A percentile compares a stretch with the other conserved stretches of the same genome.
These are phyloP conservation scores for Leptoteleia sp. DNA, from an alignment of 1,140 invertebrate genomes.

Conservation along the genomic window DNA sequence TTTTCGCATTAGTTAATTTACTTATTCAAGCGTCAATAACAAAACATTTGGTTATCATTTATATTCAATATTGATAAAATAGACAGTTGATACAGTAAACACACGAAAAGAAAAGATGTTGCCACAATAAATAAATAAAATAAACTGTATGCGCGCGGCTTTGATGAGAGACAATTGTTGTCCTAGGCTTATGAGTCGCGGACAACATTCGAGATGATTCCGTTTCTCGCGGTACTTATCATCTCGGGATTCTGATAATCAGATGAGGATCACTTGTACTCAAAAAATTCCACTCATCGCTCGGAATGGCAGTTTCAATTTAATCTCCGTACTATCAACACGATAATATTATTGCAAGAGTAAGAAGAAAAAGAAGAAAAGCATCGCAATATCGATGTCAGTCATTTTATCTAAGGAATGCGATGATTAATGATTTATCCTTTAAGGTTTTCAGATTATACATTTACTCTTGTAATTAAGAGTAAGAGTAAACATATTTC, in stretches of 20 bases:
- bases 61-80: no score
- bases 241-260: no score
- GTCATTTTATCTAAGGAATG: slow-evolving; percentile 29
- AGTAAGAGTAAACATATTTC: not conserved
- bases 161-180: slow-evolving; percentile 4
- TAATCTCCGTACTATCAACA: slow-evolving; percentile 29
- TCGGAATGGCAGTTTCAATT: slow-evolving; percentile 9
- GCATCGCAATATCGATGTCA: slow-evolving; percentile 23
- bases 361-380: slow-evolving; percentile 32
- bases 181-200: not conserved
- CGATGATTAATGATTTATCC: slow-evolving; percentile 14
- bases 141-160: not conserved
- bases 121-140: no score
- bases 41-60: no score
- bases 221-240: no score
- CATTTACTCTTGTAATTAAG: not conserved
- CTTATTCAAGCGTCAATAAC: no score
- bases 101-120: no score
- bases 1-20: no score
- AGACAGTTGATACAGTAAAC: no score
- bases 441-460: slow-evolving; percentile 28
- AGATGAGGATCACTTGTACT: not conserved
- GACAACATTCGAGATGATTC: not conserved
- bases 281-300: slow-evolving; percentile 38
- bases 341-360: slow-evolving; percentile 34